These are phyloP conservation scores for Pachydiplax longipennis DNA, from an alignment of 2,888 invertebrate genomes.

Conservation along the genomic window DNA sequence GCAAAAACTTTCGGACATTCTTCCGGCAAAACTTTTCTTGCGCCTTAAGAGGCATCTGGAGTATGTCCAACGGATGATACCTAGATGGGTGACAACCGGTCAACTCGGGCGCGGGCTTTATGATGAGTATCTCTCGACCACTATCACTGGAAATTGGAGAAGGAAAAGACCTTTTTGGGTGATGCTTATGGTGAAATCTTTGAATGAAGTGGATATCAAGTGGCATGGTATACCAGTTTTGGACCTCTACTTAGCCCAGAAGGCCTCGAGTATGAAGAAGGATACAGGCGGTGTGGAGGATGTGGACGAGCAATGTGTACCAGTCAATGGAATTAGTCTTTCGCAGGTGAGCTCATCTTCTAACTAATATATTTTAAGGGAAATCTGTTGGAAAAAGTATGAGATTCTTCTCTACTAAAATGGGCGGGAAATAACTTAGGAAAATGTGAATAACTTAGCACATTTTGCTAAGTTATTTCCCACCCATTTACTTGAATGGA, in stretches of 20 bases:
- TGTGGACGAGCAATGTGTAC: slow-evolving; percentile 65
- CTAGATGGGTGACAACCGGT: slow-evolving; percentile 60
- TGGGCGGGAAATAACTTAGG: too few species aligned
- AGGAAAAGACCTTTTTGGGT: slow-evolving; percentile 65
- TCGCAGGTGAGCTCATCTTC: slow-evolving; percentile 59
- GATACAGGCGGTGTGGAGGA: slow-evolving; percentile 62
- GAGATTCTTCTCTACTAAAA: too few species aligned
- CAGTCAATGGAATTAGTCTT: slow-evolving; percentile 62
- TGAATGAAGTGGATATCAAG: slow-evolving; percentile 61
- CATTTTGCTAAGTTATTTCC: too few species aligned
- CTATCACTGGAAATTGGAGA: slow-evolving; percentile 64
- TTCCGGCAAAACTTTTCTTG: slow-evolving; percentile 59
- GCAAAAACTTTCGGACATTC: slow-evolving; percentile 55
- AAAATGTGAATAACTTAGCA: too few species aligned
- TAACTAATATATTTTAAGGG: background rate
- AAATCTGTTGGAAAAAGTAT: background rate
- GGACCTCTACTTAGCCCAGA: slow-evolving; percentile 64
- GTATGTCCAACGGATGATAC: slow-evolving; percentile 57
- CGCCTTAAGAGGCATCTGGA: slow-evolving; percentile 61
- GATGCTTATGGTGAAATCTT: slow-evolving; percentile 64
- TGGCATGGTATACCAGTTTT: slow-evolving; percentile 62
- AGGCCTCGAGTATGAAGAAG: slow-evolving; percentile 61
- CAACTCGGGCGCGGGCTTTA: slow-evolving; percentile 58
- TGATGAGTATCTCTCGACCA: slow-evolving; percentile 61
- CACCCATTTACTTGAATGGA: too few species aligned